Evolutionary conservation across 2,888 invertebrate species (phyloP).

Genomic region (Callyntrura guangdongensis): DNA sequence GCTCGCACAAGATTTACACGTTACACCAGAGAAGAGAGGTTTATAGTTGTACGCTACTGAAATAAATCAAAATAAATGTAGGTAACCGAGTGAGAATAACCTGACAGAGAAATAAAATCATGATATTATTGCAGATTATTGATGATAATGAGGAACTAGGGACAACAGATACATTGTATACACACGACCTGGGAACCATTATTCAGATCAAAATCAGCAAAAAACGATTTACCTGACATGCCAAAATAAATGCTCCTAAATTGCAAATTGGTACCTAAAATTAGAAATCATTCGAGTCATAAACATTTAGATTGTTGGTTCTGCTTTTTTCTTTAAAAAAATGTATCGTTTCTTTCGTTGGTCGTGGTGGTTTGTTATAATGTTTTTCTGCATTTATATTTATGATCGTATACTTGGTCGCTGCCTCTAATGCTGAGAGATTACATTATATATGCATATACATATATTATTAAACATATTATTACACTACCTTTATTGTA

Average conservation of each 20-base stretch:
- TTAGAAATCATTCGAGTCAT: neutral
- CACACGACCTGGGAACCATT: neutral
- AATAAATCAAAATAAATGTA: no score
- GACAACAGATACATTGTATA: neutral
- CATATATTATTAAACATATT: no score
- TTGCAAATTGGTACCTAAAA: neutral
- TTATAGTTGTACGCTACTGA: neutral
- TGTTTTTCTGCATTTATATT: conserved; percentile 20
- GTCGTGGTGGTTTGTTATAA: neutral
- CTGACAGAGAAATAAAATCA: no score
- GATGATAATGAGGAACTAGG: no score
- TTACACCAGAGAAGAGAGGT: neutral
- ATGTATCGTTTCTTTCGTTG: neutral
- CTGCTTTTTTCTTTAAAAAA: neutral
- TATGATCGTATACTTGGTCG: conserved; percentile 9
- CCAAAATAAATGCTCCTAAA: conserved; percentile 1
- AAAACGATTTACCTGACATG: conserved; percentile 11
- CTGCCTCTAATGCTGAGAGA: neutral
- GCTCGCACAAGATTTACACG: neutral
- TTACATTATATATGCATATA: neutral
- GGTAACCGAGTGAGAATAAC: no score
- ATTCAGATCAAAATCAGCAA: neutral
- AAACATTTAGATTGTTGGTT: neutral
- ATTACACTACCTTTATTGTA: neutral
- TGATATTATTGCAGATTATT: no score